A percentile compares a stretch with the other conserved stretches of the same genome.
Conservation (phyloP, 2,888 invertebrate genomes). For the Galeruca laticollis region DNA sequence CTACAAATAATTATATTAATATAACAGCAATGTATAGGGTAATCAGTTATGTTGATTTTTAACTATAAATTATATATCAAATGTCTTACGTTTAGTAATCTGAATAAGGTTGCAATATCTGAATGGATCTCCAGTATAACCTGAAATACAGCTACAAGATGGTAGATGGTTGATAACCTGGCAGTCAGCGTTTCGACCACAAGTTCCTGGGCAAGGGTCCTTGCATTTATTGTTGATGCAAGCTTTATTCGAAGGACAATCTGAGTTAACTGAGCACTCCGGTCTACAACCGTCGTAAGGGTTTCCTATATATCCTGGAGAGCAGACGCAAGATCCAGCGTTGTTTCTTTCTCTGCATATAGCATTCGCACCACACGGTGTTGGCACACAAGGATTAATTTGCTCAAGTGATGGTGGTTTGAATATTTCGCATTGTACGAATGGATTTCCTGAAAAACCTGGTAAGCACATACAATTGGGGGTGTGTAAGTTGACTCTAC, state of each 20-base stretch:
- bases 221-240: constrained; percentile 75
- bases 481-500: constrained; percentile 71
- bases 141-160: constrained; percentile 72
- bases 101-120: constrained; percentile 65
- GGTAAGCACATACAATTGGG: constrained; percentile 72
- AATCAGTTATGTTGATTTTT: too few relatives aligned
- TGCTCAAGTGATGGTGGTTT: constrained; percentile 52
- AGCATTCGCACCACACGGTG: constrained; percentile 77
- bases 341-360: constrained; percentile 68
- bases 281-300: constrained; percentile 75
- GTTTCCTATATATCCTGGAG: constrained; percentile 73
- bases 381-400: constrained; percentile 71
- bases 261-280: constrained; percentile 75
- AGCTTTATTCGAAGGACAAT: constrained; percentile 76
- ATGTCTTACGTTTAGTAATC: constrained; percentile 50
- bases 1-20: constrained; percentile 23
- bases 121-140: constrained; percentile 76
- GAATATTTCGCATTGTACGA: constrained; percentile 64
- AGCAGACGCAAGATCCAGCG: constrained; percentile 71
- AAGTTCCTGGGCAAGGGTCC: constrained; percentile 76
- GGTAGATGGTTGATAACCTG: constrained; percentile 76
- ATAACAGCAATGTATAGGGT: not conserved
- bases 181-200: constrained; percentile 75
- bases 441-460: constrained; percentile 72
- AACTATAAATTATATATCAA: too few relatives aligned